Evolutionary conservation across 2,888 invertebrate genomes (phyloP).

Genomic region (Pyralis farinalis): DNA sequence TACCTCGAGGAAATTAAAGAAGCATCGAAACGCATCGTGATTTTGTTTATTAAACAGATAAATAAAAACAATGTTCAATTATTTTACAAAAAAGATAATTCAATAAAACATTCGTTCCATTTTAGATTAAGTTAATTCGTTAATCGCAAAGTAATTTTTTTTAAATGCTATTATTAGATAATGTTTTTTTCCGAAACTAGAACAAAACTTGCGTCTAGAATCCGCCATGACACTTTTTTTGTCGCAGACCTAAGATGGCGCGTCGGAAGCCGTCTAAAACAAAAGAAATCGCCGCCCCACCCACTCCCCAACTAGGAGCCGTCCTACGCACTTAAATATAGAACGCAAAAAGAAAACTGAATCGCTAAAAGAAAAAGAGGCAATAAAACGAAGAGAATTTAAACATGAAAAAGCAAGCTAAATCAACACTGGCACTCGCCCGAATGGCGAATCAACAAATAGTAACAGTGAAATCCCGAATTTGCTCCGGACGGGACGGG

Average conservation of each 20-base stretch:
- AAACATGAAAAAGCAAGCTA: slow-evolving; percentile 21
- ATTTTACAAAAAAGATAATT: too few species aligned
- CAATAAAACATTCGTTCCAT: too few species aligned
- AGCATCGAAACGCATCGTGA: too few species aligned
- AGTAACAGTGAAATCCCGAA: slow-evolving; percentile 46
- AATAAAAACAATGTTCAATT: too few species aligned
- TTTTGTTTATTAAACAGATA: too few species aligned
- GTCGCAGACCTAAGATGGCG: slow-evolving; percentile 75
- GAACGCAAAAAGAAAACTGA: slow-evolving; percentile 13
- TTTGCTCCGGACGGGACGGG: slow-evolving; percentile 33
- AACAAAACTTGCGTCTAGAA: slow-evolving; percentile 39
- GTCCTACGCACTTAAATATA: slow-evolving; percentile 18
- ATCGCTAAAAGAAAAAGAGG: slow-evolving; percentile 10
- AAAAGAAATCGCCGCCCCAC: slow-evolving; percentile 73
- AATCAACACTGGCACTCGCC: slow-evolving; percentile 33
- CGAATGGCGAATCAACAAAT: slow-evolving; percentile 46
- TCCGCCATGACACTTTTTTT: slow-evolving; percentile 78
- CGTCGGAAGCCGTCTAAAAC: slow-evolving; percentile 64
- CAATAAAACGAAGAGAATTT: slow-evolving; percentile 17
- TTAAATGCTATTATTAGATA: neutral
- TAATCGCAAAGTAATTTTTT: too few species aligned
- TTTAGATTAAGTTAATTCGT: too few species aligned
- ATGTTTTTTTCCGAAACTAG: slow-evolving; percentile 31
- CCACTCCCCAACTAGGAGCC: slow-evolving; percentile 38
- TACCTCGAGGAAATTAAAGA: too few species aligned